A percentile compares a stretch with the other conserved stretches of the same genome.
These are phyloP conservation scores for Ctenoplectra terminalis DNA, from an alignment of 1,140 invertebrate genomes.

Conservation along the genomic window DNA sequence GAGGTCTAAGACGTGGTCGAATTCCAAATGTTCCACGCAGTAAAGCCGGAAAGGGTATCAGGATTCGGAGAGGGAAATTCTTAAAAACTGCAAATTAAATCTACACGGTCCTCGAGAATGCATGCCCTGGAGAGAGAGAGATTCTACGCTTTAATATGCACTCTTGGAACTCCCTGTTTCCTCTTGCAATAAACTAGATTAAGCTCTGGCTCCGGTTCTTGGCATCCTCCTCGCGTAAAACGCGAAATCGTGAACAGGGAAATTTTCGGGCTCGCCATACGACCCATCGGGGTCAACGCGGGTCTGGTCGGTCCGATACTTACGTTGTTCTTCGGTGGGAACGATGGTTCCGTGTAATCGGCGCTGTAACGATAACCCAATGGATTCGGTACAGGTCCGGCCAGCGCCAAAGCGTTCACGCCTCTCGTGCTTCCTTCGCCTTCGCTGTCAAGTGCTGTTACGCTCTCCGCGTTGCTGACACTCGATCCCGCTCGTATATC, in stretches of 20 bases:
- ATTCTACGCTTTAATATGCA: conserved; percentile 22
- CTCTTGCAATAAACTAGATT: conserved; percentile 27
- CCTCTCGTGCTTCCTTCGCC: conserved; percentile 82
- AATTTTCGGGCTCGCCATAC: not conserved
- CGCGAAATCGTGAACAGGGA: conserved; percentile 17
- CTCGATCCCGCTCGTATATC: conserved; percentile 93
- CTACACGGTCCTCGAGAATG: not conserved
- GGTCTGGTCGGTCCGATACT: conserved; percentile 45
- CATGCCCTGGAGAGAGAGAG: not conserved
- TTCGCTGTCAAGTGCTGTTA: conserved; percentile 84
- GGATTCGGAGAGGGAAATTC: conserved; percentile 9
- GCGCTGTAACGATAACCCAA: conserved; percentile 92
- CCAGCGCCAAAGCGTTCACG: conserved; percentile 88
- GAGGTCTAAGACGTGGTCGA: conserved; percentile 16
- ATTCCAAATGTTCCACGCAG: not conserved
- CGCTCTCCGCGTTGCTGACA: conserved; percentile 87
- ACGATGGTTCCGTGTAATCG: conserved; percentile 92
- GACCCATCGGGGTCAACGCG: too few relatives aligned
- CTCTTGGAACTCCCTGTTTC: conserved; percentile 4
- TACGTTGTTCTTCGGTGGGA: conserved; percentile 87
- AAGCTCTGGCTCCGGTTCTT: conserved; percentile 9
- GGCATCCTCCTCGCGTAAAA: not conserved
- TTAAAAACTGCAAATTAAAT: conserved; percentile 35
- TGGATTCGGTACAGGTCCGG: conserved; percentile 89
- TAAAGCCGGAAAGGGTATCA: not conserved